Evolutionary conservation across 2,888 invertebrate species (phyloP).

Genomic region (Penaeus monodon): DNA sequence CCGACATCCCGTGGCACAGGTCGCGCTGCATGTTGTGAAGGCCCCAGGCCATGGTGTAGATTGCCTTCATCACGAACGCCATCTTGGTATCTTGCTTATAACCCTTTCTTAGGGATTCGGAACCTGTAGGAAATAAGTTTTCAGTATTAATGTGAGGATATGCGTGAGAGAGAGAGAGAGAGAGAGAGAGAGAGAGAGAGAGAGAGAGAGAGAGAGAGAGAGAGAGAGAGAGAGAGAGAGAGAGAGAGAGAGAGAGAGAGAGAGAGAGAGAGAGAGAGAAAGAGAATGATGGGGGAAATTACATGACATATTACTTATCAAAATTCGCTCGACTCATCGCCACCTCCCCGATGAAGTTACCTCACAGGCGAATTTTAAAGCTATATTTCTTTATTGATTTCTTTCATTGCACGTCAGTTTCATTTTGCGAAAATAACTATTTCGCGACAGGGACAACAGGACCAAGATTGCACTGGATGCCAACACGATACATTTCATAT

Average conservation of each 20-base stretch:
- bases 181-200: neutral
- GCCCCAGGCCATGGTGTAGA: constrained; percentile 82
- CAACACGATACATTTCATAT: too few relatives aligned
- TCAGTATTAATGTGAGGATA: too few relatives aligned
- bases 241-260: neutral
- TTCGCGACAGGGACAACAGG: too few relatives aligned
- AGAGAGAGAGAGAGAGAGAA: neutral
- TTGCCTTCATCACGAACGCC: constrained; percentile 83
- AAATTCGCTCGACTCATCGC: constrained; percentile 24
- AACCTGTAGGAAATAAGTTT: constrained; percentile 70
- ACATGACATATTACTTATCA: constrained; percentile 1
- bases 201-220: neutral
- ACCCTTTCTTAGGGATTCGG: constrained; percentile 74
- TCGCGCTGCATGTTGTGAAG: constrained; percentile 79
- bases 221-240: constrained; percentile 14
- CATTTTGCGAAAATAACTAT: too few relatives aligned
- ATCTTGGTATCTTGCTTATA: constrained; percentile 83
- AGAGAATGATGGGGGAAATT: neutral
- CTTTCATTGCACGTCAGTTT: too few relatives aligned
- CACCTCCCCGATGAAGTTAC: neutral
- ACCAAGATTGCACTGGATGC: too few relatives aligned
- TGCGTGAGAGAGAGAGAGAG: neutral
- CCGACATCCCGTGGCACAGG: constrained; percentile 73
- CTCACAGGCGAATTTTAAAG: too few relatives aligned
- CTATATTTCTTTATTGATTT: too few relatives aligned